These are phyloP conservation scores for Ichneumoninae sp. DNA, from an alignment of 2,888 invertebrate species.

Conservation along the genomic window DNA sequence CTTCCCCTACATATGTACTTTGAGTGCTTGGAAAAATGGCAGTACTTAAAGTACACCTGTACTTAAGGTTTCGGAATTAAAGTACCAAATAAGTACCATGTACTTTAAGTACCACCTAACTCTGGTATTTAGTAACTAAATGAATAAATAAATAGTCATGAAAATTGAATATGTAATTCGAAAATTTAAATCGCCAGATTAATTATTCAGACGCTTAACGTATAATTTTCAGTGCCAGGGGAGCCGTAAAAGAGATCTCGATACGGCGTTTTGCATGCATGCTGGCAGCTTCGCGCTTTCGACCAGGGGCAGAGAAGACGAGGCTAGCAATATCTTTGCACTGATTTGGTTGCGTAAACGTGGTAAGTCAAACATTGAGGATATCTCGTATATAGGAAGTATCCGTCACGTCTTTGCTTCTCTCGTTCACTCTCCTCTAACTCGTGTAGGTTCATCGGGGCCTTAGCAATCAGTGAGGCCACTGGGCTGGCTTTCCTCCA, in stretches of 20 bases:
- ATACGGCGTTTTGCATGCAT: slow-evolving; percentile 20
- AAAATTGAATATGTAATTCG: neutral
- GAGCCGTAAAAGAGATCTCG: neutral
- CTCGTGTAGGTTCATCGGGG: slow-evolving; percentile 71
- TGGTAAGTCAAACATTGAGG: slow-evolving; percentile 62
- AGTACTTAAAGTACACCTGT: too few relatives aligned
- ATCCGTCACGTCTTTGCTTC: slow-evolving; percentile 29
- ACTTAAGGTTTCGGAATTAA: too few relatives aligned
- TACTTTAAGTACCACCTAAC: too few relatives aligned
- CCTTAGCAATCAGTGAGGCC: slow-evolving; percentile 74
- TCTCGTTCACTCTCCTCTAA: slow-evolving; percentile 27
- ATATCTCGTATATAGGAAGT: slow-evolving; percentile 42
- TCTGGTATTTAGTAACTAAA: too few relatives aligned
- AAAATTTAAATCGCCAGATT: neutral
- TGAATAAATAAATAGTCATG: too few relatives aligned
- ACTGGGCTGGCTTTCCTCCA: slow-evolving; percentile 55
- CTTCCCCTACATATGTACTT: too few relatives aligned
- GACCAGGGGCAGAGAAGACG: slow-evolving; percentile 34
- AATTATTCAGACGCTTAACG: neutral
- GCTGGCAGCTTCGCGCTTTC: slow-evolving; percentile 13
- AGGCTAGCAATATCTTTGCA: slow-evolving; percentile 51
- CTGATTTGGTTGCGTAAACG: slow-evolving; percentile 63
- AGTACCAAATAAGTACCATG: too few relatives aligned
- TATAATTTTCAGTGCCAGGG: neutral
- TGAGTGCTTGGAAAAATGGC: too few relatives aligned